Conservation (phyloP, 2,113 vertebrate species). For the Genyomyrus donnyi region DNA sequence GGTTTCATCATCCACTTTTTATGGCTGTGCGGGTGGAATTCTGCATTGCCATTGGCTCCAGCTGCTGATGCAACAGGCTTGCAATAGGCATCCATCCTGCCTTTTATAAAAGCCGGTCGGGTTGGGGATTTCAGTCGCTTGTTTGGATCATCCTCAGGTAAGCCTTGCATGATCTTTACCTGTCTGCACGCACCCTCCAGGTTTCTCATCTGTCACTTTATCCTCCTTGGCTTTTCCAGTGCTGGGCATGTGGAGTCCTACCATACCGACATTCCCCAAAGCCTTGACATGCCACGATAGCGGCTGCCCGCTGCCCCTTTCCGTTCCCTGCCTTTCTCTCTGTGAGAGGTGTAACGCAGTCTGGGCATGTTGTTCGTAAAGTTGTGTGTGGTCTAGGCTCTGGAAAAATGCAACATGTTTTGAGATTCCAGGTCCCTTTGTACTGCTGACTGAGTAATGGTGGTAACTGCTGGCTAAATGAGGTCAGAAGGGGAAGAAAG, state of each 20-base stretch:
- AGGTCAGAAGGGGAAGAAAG: background rate
- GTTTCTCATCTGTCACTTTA: background rate
- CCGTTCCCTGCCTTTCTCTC: background rate
- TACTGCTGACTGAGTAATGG: background rate
- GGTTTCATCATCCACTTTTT: slow-evolving; percentile 23
- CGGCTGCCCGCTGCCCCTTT: background rate
- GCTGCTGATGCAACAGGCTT: slow-evolving; percentile 41
- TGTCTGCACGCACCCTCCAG: background rate
- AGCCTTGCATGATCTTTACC: background rate
- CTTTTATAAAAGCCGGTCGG: slow-evolving; percentile 23
- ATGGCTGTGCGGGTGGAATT: background rate
- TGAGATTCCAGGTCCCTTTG: background rate
- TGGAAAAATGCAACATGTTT: background rate
- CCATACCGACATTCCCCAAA: background rate
- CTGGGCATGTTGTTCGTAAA: background rate
- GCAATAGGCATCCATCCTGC: slow-evolving; percentile 24
- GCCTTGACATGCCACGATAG: background rate
- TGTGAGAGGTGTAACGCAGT: background rate
- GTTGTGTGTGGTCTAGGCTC: background rate
- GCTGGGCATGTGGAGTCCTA: no score
- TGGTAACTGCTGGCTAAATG: background rate
- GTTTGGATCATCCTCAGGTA: background rate
- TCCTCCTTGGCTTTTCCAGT: background rate
- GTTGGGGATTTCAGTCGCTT: background rate
- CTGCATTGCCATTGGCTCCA: background rate